These are phyloP conservation scores for Diplodus sargus DNA, from an alignment of 2,797 vertebrate species.

Conservation along the genomic window DNA sequence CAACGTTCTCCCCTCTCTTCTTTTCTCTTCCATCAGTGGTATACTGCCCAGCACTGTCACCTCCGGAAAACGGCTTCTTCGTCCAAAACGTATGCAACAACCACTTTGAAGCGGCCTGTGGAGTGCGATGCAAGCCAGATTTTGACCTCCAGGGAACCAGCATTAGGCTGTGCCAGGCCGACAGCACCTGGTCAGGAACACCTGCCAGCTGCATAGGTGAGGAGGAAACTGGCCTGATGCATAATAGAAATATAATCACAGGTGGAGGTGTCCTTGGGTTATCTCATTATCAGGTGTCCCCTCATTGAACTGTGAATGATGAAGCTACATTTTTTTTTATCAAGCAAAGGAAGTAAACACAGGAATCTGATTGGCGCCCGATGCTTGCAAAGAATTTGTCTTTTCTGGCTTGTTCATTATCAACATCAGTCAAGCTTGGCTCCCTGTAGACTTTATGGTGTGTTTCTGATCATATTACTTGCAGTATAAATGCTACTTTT, in stretches of 20 bases:
- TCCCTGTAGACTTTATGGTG: neutral
- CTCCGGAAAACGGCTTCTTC: constrained; percentile 95
- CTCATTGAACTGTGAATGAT: neutral
- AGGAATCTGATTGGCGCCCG: neutral
- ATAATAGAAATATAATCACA: neutral
- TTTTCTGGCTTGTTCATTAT: neutral
- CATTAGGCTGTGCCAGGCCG: constrained; percentile 93
- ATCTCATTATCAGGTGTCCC: too few species aligned
- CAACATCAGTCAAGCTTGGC: neutral
- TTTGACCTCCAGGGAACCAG: constrained; percentile 93
- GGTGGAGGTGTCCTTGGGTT: too few species aligned
- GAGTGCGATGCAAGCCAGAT: constrained; percentile 91
- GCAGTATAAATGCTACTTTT: neutral
- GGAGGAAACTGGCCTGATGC: constrained; percentile 10
- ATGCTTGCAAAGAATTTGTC: neutral
- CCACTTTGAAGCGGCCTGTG: constrained; percentile 95
- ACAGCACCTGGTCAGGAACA: constrained; percentile 92
- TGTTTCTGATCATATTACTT: neutral
- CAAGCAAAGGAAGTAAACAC: too few species aligned
- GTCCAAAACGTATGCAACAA: constrained; percentile 95
- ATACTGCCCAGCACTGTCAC: constrained; percentile 88
- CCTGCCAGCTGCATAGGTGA: constrained; percentile 92
- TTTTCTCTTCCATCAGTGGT: constrained; percentile 84
- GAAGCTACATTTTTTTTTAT: neutral
- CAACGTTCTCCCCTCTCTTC: neutral